phyloP scores from a whole-genome alignment of 2,113 vertebrate genomes.

The Catharus minimus region DNA sequence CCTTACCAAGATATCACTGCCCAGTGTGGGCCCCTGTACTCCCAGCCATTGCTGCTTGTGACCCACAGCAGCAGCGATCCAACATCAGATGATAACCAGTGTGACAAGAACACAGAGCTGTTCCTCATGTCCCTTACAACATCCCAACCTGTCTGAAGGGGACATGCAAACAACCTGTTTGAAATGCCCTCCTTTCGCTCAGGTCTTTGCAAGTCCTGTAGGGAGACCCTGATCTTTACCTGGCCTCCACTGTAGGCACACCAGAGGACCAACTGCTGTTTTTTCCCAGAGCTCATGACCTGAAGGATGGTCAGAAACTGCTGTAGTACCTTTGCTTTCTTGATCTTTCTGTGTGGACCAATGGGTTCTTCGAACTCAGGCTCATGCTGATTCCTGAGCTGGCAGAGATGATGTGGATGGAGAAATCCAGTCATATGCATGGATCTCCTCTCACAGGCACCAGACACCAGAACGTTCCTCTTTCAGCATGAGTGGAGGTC shows the following conservation, averaged over 20 bases:
- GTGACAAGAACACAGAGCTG: neutral
- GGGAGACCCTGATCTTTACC: neutral
- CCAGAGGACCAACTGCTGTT: neutral
- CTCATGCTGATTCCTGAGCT: neutral
- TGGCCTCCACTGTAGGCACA: neutral
- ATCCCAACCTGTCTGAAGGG: neutral
- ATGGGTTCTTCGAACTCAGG: fast-evolving
- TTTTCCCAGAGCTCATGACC: neutral
- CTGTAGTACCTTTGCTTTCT: neutral
- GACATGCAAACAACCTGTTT: neutral
- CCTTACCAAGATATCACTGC: neutral
- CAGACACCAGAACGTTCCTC: neutral
- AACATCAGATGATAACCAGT: neutral
- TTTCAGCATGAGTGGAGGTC: fast-evolving
- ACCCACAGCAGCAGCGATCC: neutral
- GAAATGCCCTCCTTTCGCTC: neutral
- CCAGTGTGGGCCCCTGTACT: fast-evolving
- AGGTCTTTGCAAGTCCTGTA: neutral
- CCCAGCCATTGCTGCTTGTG: neutral
- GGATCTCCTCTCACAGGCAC: neutral
- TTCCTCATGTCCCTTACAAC: neutral
- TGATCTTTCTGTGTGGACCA: neutral
- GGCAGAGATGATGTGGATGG: neutral
- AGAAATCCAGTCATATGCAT: neutral
- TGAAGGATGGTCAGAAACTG: neutral